Evolutionary conservation across 53 echinoderm and acorn worm genomes (phyloP), one percentile per base, ranked within the genome.

Genomic region (Holothuria leucospilota): DNA sequence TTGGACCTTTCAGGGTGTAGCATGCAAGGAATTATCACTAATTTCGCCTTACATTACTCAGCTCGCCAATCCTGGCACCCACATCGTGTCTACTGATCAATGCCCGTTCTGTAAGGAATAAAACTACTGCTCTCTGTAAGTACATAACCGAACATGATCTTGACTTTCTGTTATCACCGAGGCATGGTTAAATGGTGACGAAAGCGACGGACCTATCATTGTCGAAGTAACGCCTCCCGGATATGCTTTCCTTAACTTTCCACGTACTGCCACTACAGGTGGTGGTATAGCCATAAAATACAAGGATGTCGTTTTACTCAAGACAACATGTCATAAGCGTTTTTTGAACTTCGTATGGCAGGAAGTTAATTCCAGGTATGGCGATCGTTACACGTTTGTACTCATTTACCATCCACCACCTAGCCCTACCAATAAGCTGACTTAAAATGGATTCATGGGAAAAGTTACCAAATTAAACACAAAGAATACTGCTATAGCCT

Each of bases 151-250:
- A n/a, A n/a, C 13, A 29, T 25, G 28, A 24, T 7, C 38, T 69
- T 26, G 70, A 69, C 38, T 69, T 69, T 69, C 70, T 69, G 16
- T 69, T n/a, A n/a, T n/a, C n/a, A n/a, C n/a, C n/a, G n/a, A n/a
- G n/a, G n/a, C n/a, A n/a, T n/a, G n/a, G 70, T 29, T 69, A 25
- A 16, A 16, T 25, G 70, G 70, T 29, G 38, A 69, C 27, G n/a
- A 23, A 16, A 69, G 70, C 28, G 70, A 69, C 26, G 70, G 70
- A 29, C 29, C 38, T 29, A 7, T 7, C 6, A 69, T 29, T 13
- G n/a, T n/a, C n/a, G n/a, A n/a, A n/a, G n/a, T n/a, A n/a, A n/a
- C n/a, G n/a, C n/a, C n/a, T n/a, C n/a, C 38, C 13, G 70, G 70
- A 26, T 69, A 69, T 34, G 13, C 26, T 6, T 69, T 69, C 70